Evolutionary conservation across 2,888 invertebrate genomes (phyloP).

Genomic region (Gibbula magus): DNA sequence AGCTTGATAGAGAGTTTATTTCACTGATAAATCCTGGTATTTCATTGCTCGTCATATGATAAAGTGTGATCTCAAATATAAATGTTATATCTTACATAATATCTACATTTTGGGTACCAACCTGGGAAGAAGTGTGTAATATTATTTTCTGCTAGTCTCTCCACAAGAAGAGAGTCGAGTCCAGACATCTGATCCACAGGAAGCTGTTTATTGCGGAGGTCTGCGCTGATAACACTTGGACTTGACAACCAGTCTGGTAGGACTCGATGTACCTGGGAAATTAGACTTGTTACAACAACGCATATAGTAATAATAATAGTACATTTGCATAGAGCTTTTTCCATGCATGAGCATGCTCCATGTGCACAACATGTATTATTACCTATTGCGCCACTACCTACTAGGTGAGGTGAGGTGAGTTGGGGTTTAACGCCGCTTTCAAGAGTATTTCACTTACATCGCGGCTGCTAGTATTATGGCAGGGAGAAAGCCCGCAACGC

Average conservation of each 20-base stretch:
- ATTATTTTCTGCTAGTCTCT: constrained; percentile 83
- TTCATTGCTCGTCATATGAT: too few species aligned
- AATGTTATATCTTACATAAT: too few species aligned
- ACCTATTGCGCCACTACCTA: too few species aligned
- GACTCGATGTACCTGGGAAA: constrained; percentile 81
- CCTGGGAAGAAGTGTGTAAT: constrained; percentile 87
- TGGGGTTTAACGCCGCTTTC: too few species aligned
- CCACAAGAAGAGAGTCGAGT: constrained; percentile 81
- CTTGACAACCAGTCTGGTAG: constrained; percentile 91
- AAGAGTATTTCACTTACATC: too few species aligned
- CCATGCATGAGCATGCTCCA: too few species aligned
- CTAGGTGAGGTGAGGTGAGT: background rate
- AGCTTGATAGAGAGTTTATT: too few species aligned
- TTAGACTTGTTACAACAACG: constrained; percentile 7
- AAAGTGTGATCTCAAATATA: too few species aligned
- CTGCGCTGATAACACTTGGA: constrained; percentile 86
- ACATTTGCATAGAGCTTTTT: background rate
- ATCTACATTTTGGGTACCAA: constrained; percentile 34
- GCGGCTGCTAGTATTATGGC: too few species aligned
- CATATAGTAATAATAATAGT: background rate
- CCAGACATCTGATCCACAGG: constrained; percentile 79
- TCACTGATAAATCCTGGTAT: too few species aligned
- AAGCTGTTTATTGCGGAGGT: constrained; percentile 78
- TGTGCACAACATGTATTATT: too few species aligned
- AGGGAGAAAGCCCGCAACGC: too few species aligned